Evolutionary conservation across 2,888 invertebrate genomes (phyloP), one percentile per base, ranked within the genome.

Genomic region (Agrotis clavis): DNA sequence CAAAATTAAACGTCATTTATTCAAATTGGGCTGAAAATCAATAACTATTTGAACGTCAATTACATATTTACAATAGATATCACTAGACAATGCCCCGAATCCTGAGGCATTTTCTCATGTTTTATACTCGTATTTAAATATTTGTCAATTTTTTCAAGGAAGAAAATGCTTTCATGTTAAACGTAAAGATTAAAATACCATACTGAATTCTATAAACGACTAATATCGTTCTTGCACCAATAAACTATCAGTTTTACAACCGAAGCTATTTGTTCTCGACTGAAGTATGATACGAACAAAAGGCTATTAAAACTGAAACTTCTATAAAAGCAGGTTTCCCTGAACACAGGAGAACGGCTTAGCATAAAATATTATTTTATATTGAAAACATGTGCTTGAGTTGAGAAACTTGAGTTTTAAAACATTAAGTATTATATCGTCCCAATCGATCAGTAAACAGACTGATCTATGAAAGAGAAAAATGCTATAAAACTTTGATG

Each of bases 251-350:
- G 57, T 77, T 79, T 81, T 77, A 82, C 82, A 77, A 62, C 67
- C 57, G 13, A 11, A 41, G 57, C 78, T 65, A 68, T 67, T 79
- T 82, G 72, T 72, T 77, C 35, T 30, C 35, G 6, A 30, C 53
- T 71, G 45, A 78, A 71, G 57, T 65, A 67, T 68, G 67, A 57
- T 67, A 59, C 18, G 56, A 77, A 81, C 67, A 81, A 65, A 71
- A 72, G 67, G 56, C 67, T 82, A 77, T 79, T 82, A 72, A 77
- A 82, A 79, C 78, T 73, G 35, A 81, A 79, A 79, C 56, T 79
- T 63, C 53, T 66, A 72, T 82, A 73, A 82, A 81, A 72, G 53
- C 56, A 57, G 50, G 62, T 63, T 63, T 57, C 76, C 70, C 56
- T 65, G 59, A 74, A 74, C 74, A 56, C 50, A 14, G 48, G 74